Conservation (phyloP, 2,797 vertebrate genomes). For the Anas flavirostris region DNA sequence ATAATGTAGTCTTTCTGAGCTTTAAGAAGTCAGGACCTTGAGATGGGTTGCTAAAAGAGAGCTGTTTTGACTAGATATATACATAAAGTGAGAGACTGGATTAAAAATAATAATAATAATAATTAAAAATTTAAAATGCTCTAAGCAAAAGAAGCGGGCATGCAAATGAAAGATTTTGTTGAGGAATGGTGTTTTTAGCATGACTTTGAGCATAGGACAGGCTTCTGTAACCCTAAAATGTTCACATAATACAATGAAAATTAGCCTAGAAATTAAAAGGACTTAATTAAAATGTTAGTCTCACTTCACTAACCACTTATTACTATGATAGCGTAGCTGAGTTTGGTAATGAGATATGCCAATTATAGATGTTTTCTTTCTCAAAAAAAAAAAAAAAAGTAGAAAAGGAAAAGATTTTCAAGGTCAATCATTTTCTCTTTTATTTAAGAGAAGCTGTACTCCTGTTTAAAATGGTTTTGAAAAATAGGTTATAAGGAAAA, state of each 20-base stretch:
- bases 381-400: neutral
- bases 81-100: neutral
- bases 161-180: neutral
- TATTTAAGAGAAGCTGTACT: neutral
- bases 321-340: neutral
- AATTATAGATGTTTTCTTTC: neutral
- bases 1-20: neutral
- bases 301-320: constrained; percentile 39
- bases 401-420: neutral
- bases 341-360: neutral
- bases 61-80: fast-evolving
- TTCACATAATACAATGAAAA: constrained; percentile 36
- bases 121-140: neutral
- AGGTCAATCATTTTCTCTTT: neutral
- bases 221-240: constrained; percentile 22
- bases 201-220: constrained; percentile 35
- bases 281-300: constrained; percentile 64
- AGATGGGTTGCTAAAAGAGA: neutral
- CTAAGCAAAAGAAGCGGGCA: neutral
- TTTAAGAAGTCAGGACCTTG: neutral
- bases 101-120: neutral
- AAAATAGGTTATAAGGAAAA: neutral
- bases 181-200: constrained; percentile 28
- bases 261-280: constrained; percentile 50
- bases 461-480: neutral